A percentile compares a stretch with the other conserved stretches of the same genome.
phyloP scores from a whole-genome alignment of 2,888 invertebrate genomes.

The Thumatha senex region DNA sequence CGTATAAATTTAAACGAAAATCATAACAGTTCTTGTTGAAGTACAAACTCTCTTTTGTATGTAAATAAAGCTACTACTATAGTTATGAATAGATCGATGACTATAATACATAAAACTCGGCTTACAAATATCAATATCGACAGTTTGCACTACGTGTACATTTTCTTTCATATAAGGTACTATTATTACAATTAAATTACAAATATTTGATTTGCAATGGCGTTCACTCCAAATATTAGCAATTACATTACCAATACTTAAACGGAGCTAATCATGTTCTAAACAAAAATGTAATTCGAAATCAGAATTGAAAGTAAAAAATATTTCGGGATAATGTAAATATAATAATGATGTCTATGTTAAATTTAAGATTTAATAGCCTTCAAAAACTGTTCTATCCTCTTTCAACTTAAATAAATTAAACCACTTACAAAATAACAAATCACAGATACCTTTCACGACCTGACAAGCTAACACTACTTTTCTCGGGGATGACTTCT shows the following conservation, averaged over 20 bases:
- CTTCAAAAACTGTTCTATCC: slow-evolving; percentile 31
- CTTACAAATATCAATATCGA: slow-evolving; percentile 58
- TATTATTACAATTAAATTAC: slow-evolving; percentile 29
- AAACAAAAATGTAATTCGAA: slow-evolving; percentile 14
- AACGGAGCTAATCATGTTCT: slow-evolving; percentile 13
- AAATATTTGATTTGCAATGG: slow-evolving; percentile 14
- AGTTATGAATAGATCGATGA: slow-evolving; percentile 34
- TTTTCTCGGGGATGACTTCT: slow-evolving; percentile 27
- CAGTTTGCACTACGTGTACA: slow-evolving; percentile 52
- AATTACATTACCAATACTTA: slow-evolving; percentile 10
- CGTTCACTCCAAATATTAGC: slow-evolving; percentile 25
- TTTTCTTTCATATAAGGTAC: slow-evolving; percentile 44
- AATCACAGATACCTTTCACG: slow-evolving; percentile 78
- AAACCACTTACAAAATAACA: slow-evolving; percentile 69
- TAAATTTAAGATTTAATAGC: slow-evolving; percentile 1
- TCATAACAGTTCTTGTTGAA: slow-evolving; percentile 50
- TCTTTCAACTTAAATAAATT: slow-evolving; percentile 58
- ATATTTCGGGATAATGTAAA: not conserved
- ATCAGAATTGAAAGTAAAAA: slow-evolving; percentile 24
- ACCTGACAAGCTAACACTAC: slow-evolving; percentile 54
- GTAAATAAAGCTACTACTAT: slow-evolving; percentile 34
- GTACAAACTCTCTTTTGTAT: slow-evolving; percentile 19
- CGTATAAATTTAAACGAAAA: slow-evolving; percentile 66
- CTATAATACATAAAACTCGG: slow-evolving; percentile 51
- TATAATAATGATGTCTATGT: not conserved